These are phyloP conservation scores for Parambassis ranga DNA, from an alignment of 2,797 vertebrate species.

Conservation along the genomic window DNA sequence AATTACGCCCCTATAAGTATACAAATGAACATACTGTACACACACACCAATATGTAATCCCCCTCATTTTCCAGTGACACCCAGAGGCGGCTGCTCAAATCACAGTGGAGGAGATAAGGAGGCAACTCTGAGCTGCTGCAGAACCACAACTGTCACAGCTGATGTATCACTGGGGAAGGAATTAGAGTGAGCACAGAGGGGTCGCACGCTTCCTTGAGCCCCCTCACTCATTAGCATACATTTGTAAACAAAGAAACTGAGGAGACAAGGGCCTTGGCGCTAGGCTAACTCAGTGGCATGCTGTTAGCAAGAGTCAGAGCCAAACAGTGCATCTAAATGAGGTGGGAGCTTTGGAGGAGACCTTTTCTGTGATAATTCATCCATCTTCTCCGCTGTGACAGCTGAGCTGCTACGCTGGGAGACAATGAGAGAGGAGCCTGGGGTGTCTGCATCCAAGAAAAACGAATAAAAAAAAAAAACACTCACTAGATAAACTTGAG, in stretches of 20 bases:
- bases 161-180: constrained; percentile 46
- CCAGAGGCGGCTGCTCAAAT: constrained; percentile 49
- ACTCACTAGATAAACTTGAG: constrained; percentile 18
- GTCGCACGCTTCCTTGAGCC: constrained; percentile 15
- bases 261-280: neutral
- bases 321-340: constrained; percentile 63
- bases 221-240: constrained; percentile 58
- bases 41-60: constrained; percentile 10
- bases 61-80: constrained; percentile 31
- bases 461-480: constrained; percentile 18
- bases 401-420: constrained; percentile 38
- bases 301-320: constrained; percentile 40
- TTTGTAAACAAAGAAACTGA: constrained; percentile 63
- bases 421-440: constrained; percentile 38
- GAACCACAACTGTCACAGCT: constrained; percentile 49
- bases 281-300: constrained; percentile 12
- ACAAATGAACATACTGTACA: neutral
- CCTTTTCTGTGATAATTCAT: constrained; percentile 63
- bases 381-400: constrained; percentile 60
- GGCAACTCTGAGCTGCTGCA: constrained; percentile 17
- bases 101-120: constrained; percentile 45
- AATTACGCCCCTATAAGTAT: constrained; percentile 4
- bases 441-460: constrained; percentile 26
- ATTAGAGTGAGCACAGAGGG: constrained; percentile 47
- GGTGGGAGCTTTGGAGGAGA: constrained; percentile 57